These are phyloP conservation scores for Lomographa bimaculata DNA, from an alignment of 2,888 invertebrate genomes.

Conservation along the genomic window DNA sequence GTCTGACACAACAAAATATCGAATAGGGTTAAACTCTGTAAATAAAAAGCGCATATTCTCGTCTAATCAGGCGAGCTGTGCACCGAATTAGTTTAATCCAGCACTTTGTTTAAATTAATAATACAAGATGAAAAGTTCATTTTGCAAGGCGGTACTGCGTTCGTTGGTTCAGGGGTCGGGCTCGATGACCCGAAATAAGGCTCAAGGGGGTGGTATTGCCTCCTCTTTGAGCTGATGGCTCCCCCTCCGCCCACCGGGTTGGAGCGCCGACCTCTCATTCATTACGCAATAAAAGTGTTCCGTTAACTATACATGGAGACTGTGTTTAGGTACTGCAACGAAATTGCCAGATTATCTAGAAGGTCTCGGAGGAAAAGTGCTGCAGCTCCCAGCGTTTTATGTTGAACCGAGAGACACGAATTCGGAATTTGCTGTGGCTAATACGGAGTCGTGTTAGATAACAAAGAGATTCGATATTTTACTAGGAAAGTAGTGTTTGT, in stretches of 20 bases:
- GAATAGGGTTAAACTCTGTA: constrained; percentile 14
- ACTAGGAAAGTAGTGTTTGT: too few species aligned
- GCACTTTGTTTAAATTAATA: constrained; percentile 66
- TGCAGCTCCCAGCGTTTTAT: constrained; percentile 10
- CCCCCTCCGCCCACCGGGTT: constrained; percentile 43
- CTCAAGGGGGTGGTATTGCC: constrained; percentile 68
- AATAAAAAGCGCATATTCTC: constrained; percentile 27
- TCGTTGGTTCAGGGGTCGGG: constrained; percentile 65
- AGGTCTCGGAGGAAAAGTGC: constrained; percentile 20
- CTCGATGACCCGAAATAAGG: constrained; percentile 83
- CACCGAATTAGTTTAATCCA: constrained; percentile 47
- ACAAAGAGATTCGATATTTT: too few species aligned
- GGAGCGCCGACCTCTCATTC: constrained; percentile 79
- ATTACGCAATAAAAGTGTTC: constrained; percentile 82
- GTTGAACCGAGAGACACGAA: background rate
- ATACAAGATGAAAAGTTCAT: constrained; percentile 72
- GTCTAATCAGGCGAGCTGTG: constrained; percentile 34
- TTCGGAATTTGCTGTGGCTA: background rate
- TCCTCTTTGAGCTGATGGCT: constrained; percentile 48
- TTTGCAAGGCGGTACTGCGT: constrained; percentile 73
- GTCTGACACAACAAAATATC: constrained; percentile 6
- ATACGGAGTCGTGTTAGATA: too few species aligned
- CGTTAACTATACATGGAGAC: constrained; percentile 52
- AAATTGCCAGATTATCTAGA: constrained; percentile 31
- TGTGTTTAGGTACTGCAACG: constrained; percentile 28